phyloP scores from a whole-genome alignment of 2,797 vertebrate species.

The Pyrocephalus nanus region DNA sequence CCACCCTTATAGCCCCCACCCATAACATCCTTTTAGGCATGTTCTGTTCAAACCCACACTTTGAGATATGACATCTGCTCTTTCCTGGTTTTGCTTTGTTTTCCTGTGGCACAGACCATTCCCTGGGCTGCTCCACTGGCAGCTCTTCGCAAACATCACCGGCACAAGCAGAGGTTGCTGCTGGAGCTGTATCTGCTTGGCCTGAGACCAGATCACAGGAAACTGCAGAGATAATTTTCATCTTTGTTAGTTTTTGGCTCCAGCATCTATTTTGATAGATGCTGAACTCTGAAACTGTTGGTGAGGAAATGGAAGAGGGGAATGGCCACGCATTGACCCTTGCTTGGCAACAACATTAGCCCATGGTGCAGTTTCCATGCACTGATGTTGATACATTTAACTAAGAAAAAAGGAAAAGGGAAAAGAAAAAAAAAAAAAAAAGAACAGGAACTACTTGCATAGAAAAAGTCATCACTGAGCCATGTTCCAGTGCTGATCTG shows the following conservation, averaged over 20 bases:
- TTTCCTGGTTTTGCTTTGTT: not conserved
- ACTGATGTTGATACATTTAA: not conserved
- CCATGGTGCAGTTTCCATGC: fast-evolving
- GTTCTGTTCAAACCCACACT: not conserved
- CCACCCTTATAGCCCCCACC: not conserved
- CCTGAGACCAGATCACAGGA: not conserved
- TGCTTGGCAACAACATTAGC: not conserved
- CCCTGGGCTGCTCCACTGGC: not conserved
- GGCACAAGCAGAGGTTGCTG: not conserved
- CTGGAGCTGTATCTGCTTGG: not conserved
- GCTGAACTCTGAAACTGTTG: constrained; percentile 17
- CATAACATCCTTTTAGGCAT: not conserved
- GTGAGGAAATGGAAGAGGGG: not conserved
- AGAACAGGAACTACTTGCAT: not conserved
- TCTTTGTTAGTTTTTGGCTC: constrained; percentile 41
- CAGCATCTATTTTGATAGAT: constrained; percentile 25
- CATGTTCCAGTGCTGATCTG: not conserved
- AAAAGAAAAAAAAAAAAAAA: fast-evolving
- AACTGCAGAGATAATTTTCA: constrained; percentile 24
- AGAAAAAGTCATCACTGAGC: not conserved
- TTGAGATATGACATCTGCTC: not conserved
- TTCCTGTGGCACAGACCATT: not conserved
- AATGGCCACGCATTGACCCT: not conserved
- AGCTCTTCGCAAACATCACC: not conserved
- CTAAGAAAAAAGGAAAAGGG: not conserved